Conservation (phyloP, 2,797 vertebrate genomes). For the Okamejei kenojei region DNA sequence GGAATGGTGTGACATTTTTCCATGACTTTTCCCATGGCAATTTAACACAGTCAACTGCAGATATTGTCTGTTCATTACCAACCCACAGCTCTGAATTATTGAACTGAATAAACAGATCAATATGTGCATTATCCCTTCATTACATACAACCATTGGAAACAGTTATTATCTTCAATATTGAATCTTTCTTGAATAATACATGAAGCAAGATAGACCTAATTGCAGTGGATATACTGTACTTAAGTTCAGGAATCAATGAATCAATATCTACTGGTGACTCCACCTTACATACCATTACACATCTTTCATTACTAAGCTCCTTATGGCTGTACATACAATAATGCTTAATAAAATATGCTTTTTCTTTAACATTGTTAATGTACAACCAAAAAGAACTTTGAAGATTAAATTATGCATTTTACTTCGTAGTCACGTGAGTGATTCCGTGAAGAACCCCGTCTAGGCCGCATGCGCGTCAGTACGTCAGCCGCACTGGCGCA, state of each 20-base stretch:
- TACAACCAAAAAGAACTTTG: too few species aligned
- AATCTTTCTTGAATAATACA: conserved; percentile 1
- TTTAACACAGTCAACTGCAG: background rate
- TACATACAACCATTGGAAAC: background rate
- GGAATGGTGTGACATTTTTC: background rate
- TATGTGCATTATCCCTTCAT: background rate
- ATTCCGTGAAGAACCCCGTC: too few species aligned
- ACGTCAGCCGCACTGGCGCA: too few species aligned
- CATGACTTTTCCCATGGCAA: background rate
- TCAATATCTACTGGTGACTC: background rate
- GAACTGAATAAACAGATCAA: background rate
- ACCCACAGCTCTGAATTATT: background rate
- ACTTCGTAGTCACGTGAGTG: too few species aligned
- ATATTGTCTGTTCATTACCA: background rate
- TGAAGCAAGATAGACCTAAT: background rate
- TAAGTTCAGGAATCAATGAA: background rate
- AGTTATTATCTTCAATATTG: background rate
- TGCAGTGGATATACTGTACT: background rate
- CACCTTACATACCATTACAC: background rate
- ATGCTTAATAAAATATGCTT: too few species aligned
- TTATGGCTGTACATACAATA: background rate
- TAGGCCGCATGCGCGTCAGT: too few species aligned
- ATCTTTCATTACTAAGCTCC: background rate
- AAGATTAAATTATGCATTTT: background rate
- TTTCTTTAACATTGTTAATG: too few species aligned